Conservation (phyloP, 2,888 invertebrate genomes). For the Scaptodrosophila latifasciaeformis region DNA sequence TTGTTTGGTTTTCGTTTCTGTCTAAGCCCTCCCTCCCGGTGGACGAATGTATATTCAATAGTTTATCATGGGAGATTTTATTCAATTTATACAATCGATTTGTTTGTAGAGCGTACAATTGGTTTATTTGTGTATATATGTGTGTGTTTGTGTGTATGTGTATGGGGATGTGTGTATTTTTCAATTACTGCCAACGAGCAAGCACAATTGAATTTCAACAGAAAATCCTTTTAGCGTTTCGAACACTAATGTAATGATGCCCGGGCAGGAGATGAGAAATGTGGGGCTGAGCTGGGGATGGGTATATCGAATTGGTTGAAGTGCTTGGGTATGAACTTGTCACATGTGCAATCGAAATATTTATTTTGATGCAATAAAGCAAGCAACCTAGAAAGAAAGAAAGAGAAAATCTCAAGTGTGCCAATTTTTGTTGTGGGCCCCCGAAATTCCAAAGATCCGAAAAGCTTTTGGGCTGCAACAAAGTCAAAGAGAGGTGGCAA, state of each 20-base stretch:
- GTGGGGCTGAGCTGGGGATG: neutral
- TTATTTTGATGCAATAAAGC: slow-evolving; percentile 38
- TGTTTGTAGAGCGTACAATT: slow-evolving; percentile 10
- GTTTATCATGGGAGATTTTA: no score
- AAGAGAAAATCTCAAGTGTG: neutral
- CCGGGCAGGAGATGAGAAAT: neutral
- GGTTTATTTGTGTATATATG: neutral
- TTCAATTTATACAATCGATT: slow-evolving; percentile 27
- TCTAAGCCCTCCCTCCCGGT: no score
- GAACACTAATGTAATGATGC: no score
- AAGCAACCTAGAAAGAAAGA: no score
- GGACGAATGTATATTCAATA: no score
- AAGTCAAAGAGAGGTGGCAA: neutral
- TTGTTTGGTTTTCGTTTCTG: neutral
- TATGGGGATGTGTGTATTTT: neutral
- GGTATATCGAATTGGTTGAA: no score
- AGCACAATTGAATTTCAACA: slow-evolving; percentile 13
- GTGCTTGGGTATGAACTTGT: no score
- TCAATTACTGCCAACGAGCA: neutral
- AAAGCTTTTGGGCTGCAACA: no score
- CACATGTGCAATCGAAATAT: slow-evolving; percentile 12
- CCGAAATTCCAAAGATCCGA: no score
- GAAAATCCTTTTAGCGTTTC: slow-evolving; percentile 52
- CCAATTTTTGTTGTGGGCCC: slow-evolving; percentile 2
- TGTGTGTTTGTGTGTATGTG: no score